Conservation (phyloP, 2,113 vertebrate species). For the Geococcyx californianus region DNA sequence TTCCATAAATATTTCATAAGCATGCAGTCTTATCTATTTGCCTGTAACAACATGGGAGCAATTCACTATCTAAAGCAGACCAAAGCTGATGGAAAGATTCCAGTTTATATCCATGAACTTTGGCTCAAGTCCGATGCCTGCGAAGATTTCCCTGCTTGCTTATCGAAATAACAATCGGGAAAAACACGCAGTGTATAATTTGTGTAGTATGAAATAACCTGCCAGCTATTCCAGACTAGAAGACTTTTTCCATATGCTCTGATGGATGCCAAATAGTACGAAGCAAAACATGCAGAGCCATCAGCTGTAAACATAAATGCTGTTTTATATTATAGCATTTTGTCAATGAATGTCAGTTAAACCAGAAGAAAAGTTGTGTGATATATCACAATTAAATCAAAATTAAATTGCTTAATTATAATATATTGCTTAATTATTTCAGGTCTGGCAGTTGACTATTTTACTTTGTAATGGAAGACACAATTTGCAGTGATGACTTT, state of each 20-base stretch:
- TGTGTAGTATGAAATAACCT: background rate
- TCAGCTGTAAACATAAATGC: conserved; percentile 7
- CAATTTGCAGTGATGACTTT: conserved; percentile 55
- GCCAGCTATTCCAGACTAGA: conserved; percentile 31
- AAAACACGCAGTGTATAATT: background rate
- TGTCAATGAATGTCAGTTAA: conserved; percentile 60
- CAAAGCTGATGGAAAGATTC: background rate
- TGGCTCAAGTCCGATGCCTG: background rate
- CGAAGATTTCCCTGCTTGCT: background rate
- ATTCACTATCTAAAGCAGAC: conserved; percentile 10
- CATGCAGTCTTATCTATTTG: background rate
- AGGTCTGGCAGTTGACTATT: conserved; percentile 37
- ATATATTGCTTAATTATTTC: conserved; percentile 61
- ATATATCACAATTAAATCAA: conserved; percentile 52
- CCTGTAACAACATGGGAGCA: background rate
- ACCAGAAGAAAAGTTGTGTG: conserved; percentile 45
- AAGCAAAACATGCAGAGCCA: conserved; percentile 4
- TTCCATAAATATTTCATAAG: conserved; percentile 37
- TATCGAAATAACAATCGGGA: background rate
- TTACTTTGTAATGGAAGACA: conserved; percentile 45
- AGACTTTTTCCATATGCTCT: conserved; percentile 27
- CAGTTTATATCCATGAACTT: background rate
- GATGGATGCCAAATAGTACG: conserved; percentile 2
- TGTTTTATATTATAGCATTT: conserved; percentile 35
- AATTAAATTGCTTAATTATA: conserved; percentile 53